Conservation (phyloP, 92 coral and sea anemone species). For the Muricea muricata region DNA sequence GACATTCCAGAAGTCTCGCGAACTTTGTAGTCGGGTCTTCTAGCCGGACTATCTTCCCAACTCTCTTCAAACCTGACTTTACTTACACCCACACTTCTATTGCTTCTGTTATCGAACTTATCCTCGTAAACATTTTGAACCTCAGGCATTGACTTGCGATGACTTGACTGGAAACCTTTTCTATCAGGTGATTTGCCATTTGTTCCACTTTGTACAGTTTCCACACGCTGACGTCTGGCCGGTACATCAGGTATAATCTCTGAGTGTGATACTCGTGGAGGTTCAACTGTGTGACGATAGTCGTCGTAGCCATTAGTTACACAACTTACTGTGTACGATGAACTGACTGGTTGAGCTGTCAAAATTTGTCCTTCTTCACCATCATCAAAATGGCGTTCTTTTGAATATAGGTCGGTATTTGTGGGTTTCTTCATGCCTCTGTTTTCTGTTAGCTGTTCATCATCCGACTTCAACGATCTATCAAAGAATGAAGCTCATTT, state of each 20-base stretch:
- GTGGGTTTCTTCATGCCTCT: neutral
- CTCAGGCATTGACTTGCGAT: neutral
- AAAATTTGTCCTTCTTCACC: neutral
- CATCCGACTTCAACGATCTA: conserved; percentile 6
- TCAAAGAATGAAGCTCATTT: neutral
- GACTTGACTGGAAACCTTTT: neutral
- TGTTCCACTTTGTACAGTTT: neutral
- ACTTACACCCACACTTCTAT: conserved; percentile 4
- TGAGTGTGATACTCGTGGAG: neutral
- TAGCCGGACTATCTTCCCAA: conserved; percentile 36
- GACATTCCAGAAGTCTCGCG: conserved; percentile 14
- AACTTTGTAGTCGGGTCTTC: conserved; percentile 28
- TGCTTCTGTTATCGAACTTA: conserved; percentile 7
- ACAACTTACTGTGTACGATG: conserved; percentile 2
- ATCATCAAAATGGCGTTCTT: conserved; percentile 19
- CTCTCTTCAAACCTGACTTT: conserved; percentile 39
- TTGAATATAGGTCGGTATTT: neutral
- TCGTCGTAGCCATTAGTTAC: conserved; percentile 12
- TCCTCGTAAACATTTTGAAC: neutral
- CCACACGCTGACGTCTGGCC: neutral
- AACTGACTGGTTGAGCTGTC: conserved; percentile 27
- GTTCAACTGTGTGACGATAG: neutral
- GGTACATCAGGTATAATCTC: neutral
- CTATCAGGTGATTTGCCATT: neutral
- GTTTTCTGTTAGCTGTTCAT: neutral